Conservation (phyloP, 2,797 vertebrate genomes). For the Gastrophryne carolinensis region DNA sequence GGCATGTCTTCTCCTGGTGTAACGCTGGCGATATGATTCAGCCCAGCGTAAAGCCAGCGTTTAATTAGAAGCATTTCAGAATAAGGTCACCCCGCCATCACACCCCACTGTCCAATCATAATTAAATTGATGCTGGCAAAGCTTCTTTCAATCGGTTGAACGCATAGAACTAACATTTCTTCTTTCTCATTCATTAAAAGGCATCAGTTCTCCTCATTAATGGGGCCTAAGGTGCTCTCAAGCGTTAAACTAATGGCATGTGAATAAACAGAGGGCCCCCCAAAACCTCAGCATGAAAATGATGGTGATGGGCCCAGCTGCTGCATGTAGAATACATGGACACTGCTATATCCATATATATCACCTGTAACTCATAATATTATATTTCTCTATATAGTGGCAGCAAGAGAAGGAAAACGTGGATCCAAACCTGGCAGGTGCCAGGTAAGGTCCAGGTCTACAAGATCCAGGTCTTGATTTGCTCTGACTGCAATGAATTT, state of each 20-base stretch:
- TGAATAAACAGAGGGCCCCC: neutral
- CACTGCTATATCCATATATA: too few relatives aligned
- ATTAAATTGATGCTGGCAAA: conserved; percentile 13
- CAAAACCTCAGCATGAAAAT: conserved; percentile 15
- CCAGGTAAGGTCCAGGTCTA: too few relatives aligned
- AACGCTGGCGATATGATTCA: neutral
- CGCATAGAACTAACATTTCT: conserved; percentile 3
- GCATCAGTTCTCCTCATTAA: conserved; percentile 35
- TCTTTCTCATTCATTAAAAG: conserved; percentile 40
- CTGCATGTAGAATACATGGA: too few relatives aligned
- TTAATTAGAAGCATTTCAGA: conserved; percentile 24
- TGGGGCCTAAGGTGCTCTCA: conserved; percentile 25
- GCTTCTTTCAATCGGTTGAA: conserved; percentile 15
- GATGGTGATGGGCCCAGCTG: too few relatives aligned
- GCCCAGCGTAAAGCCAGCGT: neutral
- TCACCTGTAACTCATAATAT: too few relatives aligned
- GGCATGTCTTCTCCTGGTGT: neutral
- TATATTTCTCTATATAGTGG: too few relatives aligned
- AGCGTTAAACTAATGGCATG: conserved; percentile 16
- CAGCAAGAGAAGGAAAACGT: too few relatives aligned
- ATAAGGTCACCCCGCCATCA: neutral
- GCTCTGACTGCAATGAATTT: too few relatives aligned
- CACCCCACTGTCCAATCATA: conserved; percentile 1
- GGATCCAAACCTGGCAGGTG: too few relatives aligned
- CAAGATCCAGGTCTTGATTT: too few relatives aligned